Base-by-base conservation (phyloP, 2,113 vertebrate genomes). In the Azemiops feae region DNA sequence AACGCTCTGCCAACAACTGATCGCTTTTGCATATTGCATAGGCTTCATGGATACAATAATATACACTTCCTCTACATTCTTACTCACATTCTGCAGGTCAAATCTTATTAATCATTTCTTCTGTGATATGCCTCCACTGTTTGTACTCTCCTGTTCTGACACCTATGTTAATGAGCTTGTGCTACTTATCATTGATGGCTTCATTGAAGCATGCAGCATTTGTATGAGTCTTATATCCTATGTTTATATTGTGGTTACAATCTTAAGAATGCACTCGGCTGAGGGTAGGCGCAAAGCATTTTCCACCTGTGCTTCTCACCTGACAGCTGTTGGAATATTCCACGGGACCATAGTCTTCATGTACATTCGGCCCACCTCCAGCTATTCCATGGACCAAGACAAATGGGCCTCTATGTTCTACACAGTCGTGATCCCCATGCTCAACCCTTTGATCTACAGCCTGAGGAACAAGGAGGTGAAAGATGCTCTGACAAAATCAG, bases 81-180 rank as follows among this genome's bases (percentile, higher is more conserved):
- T 85, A 18, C 64, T 97, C 34, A 92, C 95, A 5, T 97, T 96
- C 96, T 97, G 96, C 87, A 94, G 94, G 8, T 96, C 96, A 7
- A 96, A 95, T 55, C n/a, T 96, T 18, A 93, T 97, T 88, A 94
- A 95, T 6, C 96, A 97, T 43, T 97, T 96, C 91, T 97, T 97
- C 91, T 97, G 96, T 43, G 96, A 97, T 30, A 86, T 96, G 4
- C 97, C 95, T 23, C 93, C 96, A 0, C 64, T 97, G 23, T 87
- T 97, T 1, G 94, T 96, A 85, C 93, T 97, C 7, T 95, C 96
- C 0, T 97, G 96, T 45, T 96, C 96, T 55, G 96, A 97, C 50
- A 96, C 93, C 1, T 96, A 92, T 74, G 54, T 89, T 47, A 97
- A 96, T 57, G 95, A 97, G 43, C 1, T 97, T 5, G 2, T 97